A percentile compares a stretch with the other conserved stretches of the same genome.
These are phyloP conservation scores for Camelus dromedarius DNA, from an alignment of 2,113 vertebrate species.

Conservation along the genomic window DNA sequence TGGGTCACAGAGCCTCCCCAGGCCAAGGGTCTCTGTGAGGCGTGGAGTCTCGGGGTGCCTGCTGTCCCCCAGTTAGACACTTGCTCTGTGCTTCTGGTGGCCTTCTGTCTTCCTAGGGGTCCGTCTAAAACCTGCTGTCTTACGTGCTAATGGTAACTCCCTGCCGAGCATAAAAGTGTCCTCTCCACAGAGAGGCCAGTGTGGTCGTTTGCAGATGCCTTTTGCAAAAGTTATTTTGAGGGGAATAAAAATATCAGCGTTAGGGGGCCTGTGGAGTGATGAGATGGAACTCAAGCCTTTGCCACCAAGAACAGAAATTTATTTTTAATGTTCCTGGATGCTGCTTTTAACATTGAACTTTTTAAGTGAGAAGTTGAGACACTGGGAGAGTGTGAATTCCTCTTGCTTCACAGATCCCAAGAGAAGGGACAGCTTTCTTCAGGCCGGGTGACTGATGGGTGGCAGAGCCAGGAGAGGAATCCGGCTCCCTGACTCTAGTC, in stretches of 20 bases:
- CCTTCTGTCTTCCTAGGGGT: neutral
- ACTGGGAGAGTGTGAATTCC: neutral
- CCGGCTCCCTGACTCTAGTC: accelerated
- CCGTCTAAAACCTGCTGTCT: neutral
- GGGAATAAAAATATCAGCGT: constrained; percentile 47
- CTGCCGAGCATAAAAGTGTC: neutral
- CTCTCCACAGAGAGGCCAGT: neutral
- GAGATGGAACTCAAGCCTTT: neutral
- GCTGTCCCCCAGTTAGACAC: neutral
- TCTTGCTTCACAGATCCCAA: neutral
- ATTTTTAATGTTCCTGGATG: constrained; percentile 11
- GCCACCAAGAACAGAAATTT: neutral
- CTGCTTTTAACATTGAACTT: neutral
- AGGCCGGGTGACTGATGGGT: accelerated
- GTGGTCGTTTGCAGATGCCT: neutral
- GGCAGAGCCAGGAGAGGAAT: neutral
- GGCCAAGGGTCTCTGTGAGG: neutral
- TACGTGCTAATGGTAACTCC: neutral
- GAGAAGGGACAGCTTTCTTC: neutral
- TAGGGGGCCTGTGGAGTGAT: neutral
- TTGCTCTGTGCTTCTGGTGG: neutral
- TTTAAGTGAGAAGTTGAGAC: neutral
- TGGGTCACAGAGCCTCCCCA: neutral
- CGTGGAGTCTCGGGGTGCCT: accelerated
- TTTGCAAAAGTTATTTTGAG: constrained; percentile 63